Base-by-base conservation (phyloP, 2,113 vertebrate genomes). In the Ophthalmolycus amberensis region DNA sequence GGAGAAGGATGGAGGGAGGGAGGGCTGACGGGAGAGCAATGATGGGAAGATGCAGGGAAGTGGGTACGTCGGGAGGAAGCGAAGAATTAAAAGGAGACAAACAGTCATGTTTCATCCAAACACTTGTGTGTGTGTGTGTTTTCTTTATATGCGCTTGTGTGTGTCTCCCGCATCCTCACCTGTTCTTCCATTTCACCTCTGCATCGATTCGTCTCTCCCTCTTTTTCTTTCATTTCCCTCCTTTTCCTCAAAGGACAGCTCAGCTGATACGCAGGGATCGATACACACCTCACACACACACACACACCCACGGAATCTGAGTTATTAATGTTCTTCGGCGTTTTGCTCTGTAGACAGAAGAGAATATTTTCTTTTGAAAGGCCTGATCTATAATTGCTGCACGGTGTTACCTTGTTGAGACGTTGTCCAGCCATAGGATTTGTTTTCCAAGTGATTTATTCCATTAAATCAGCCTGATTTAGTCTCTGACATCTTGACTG, bases 41-140 rank as follows among this genome's bases (percentile, higher is more conserved):
- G 75, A 58, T 77, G 54, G 67, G 60, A 65, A 71, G 64, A 80
- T 73, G 63, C n/a, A 52, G 37, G 66, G 40, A 75, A 75, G 50
- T 38, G 25, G n/a, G 37, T 72, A 18, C 6, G 44, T 14, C 25
- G 6, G 15, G n/a, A 77, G 73, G 75, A 74, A 59, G 63, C 11
- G 5, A 71, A 27, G 67, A 66, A 97, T 96, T 97, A 96, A 96
- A 96, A 96, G 94, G 92, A 94, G 87, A 95, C 96, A 96, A 96
- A 96, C 68, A 79, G 72, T 83, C 52, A 18, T 67, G 80, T 88
- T 83, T 85, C 27, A 80, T 71, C n/a, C 38, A 18, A 80, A 71
- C 42, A 15, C 54, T 0, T 62, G 67, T 52, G n/a, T n/a, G 6
- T 56, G 12, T 56, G 15, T n/a, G 25, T 68, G 64, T 44, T 60